Percentiles rank a stretch among this genome's conserved stretches.
Evolutionary conservation across 2,797 vertebrate species (phyloP).

Genomic region (Tragopan temminckii): DNA sequence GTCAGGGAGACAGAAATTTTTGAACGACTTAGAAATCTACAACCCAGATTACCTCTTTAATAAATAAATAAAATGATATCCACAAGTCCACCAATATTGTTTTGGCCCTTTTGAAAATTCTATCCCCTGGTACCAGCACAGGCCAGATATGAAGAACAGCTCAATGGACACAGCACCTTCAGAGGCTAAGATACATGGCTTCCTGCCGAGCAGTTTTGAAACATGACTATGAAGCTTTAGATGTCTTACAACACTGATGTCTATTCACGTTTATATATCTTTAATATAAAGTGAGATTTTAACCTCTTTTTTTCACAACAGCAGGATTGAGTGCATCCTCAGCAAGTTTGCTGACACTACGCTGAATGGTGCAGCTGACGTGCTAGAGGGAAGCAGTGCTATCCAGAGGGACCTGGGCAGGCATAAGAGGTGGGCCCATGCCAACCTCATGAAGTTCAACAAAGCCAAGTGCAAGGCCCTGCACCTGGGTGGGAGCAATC

Average conservation of each 20-base stretch:
- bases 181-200: neutral
- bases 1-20: too few species aligned
- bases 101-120: neutral
- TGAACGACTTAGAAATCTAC: neutral
- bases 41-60: neutral
- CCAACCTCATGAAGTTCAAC: too few species aligned
- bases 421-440: too few species aligned
- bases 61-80: neutral
- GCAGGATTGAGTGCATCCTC: too few species aligned
- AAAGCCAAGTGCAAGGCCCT: too few species aligned
- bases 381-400: too few species aligned
- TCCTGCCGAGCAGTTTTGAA: neutral
- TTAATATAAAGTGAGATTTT: neutral
- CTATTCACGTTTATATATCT: neutral
- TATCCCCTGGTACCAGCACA: neutral
- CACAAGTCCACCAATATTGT: neutral
- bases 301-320: neutral
- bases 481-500: too few species aligned
- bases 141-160: neutral
- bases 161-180: neutral
- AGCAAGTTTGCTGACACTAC: too few species aligned
- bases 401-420: too few species aligned
- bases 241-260: neutral
- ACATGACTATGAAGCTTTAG: fast-evolving
- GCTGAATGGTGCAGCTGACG: too few species aligned